Conservation (phyloP, 2,113 vertebrate species). For the human region GRCh38 chr7:12381001-12381500, state of each 20-base stretch:
- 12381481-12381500: background rate
- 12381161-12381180: background rate
- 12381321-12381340: background rate
- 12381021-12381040: background rate
- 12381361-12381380: background rate
- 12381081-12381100: background rate
- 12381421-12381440: background rate
- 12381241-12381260: background rate
- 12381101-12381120: background rate
- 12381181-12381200: background rate
- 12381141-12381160: background rate
- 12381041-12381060: background rate
- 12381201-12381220: background rate
- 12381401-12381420: background rate
- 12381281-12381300: background rate
- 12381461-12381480: background rate
- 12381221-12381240: background rate
- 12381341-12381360: background rate
- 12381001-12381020: background rate
- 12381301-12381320: background rate
- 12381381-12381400: background rate
- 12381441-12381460: background rate
- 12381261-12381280: background rate
- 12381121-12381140: slow-evolving; percentile 7
- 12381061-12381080: background rate